A percentile compares a stretch with the other conserved stretches of the same genome.
Conservation (phyloP, 2,113 vertebrate genomes). For the Etheostoma spectabile region DNA sequence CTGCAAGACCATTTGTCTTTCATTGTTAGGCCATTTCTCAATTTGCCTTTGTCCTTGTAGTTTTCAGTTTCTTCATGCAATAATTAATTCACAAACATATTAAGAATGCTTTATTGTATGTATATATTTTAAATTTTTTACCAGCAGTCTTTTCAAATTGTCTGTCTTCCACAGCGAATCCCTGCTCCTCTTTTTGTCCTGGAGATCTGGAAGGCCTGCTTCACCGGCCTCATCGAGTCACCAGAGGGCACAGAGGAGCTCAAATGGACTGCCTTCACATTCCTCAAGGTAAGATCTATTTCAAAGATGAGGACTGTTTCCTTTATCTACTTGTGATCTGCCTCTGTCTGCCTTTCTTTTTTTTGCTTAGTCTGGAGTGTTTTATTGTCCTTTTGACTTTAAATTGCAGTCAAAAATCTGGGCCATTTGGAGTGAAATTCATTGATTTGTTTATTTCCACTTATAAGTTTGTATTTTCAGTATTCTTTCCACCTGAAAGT, state of each 20-base stretch:
- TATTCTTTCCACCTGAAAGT: not conserved
- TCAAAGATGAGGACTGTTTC: not conserved
- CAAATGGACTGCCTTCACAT: constrained; percentile 99
- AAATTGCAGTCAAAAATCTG: not conserved
- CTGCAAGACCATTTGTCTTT: not conserved
- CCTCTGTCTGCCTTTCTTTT: not conserved
- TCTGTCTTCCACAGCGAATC: constrained; percentile 84
- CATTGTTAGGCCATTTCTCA: not conserved
- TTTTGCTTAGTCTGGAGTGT: not conserved
- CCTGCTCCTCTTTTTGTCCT: constrained; percentile 92
- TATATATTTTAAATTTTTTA: not conserved
- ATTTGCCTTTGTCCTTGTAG: not conserved
- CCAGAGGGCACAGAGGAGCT: constrained; percentile 97
- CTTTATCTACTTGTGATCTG: not conserved
- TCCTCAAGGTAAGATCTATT: constrained; percentile 89
- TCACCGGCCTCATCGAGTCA: constrained; percentile 97
- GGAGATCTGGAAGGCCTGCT: constrained; percentile 99
- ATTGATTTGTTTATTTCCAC: not conserved
- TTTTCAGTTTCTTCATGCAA: not conserved
- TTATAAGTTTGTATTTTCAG: not conserved
- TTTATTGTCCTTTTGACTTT: not conserved
- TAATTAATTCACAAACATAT: not conserved
- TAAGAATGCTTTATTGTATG: not conserved
- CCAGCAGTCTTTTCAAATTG: not conserved
- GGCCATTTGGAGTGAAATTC: not conserved